Evolutionary conservation across 2,888 invertebrate species (phyloP), one percentile per base, ranked within the genome.

Genomic region (Eueremaeus valkanovi): DNA sequence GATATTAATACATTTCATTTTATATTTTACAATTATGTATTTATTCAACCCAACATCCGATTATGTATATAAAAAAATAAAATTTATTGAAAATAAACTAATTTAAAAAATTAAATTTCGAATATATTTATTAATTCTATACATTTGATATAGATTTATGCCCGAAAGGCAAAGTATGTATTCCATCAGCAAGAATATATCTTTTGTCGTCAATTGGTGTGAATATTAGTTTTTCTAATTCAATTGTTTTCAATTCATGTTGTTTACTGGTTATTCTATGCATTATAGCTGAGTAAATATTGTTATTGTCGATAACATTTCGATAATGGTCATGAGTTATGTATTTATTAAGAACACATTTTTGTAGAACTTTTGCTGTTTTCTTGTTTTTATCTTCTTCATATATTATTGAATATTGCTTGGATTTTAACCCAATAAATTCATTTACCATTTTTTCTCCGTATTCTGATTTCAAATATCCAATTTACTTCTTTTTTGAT

Each of bases 391-490:
- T 24, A 42, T 40, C 33, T 21, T 73, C 51, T 6, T 9, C 3
- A 40, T 66, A 40, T 24, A 40, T 16, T 18, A 73, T 73, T 21
- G 68, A 21, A 51, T 77, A 76, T 40, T 74, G 63, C 27, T 78
- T 78, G n/a, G 73, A 24, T 73, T 73, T 74, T 36, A 78, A 45
- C 0, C 80, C 81, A 3, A 81, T 76, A 77, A 81, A 79, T 78
- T 82, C 81, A 31, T 75, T 73, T 73, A 81, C 79, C 16, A 79
- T 77, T 18, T 45, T 61, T 9, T 80, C 79, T 72, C 79, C 78
- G 24, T 79, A 77, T 78, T 82, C 81, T 76, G 81, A 81, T 78
- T 82, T 83, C 74, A 81, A 79, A 75, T 81, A 80, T 9, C 82
- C 82, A 29, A 82, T 42, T 21, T 79, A 79, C 75, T 82, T 82